Conservation (phyloP, 2,888 invertebrate genomes). For the Cheilosia grossa region DNA sequence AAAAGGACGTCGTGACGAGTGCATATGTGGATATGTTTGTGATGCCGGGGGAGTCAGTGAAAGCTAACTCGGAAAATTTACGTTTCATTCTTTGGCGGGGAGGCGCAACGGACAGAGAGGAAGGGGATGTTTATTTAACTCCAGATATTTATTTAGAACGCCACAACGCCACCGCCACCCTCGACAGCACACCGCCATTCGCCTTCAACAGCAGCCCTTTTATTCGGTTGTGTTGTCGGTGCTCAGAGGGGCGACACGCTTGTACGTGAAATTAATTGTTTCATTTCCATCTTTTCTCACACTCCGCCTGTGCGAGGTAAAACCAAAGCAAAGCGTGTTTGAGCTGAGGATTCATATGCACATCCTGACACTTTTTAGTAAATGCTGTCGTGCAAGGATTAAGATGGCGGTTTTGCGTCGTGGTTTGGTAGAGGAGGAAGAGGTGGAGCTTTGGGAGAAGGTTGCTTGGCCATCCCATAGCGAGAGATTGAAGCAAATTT, state of each 20-base stretch:
- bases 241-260: background rate
- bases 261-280: constrained; percentile 65
- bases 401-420: constrained; percentile 46
- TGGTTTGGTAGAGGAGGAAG: constrained; percentile 9
- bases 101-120: constrained; percentile 26
- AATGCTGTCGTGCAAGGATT: constrained; percentile 54
- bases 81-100: constrained; percentile 24
- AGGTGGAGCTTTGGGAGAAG: constrained; percentile 2
- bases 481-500: constrained; percentile 50
- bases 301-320: constrained; percentile 1
- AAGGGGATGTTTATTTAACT: constrained; percentile 66
- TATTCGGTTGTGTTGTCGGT: constrained; percentile 30
- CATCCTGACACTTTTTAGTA: constrained; percentile 40
- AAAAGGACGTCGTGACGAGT: constrained; percentile 26
- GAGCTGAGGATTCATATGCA: constrained; percentile 51
- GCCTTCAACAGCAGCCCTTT: constrained; percentile 50
- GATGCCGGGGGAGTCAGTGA: background rate
- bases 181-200: background rate
- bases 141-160: constrained; percentile 67
- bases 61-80: constrained; percentile 43
- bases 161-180: constrained; percentile 26
- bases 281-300: constrained; percentile 64
- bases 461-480: constrained; percentile 23
- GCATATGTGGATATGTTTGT: constrained; percentile 5
- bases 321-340: constrained; percentile 40